Evolutionary conservation across 2,888 invertebrate species (phyloP).

Genomic region (Scaptomyza reducta): DNA sequence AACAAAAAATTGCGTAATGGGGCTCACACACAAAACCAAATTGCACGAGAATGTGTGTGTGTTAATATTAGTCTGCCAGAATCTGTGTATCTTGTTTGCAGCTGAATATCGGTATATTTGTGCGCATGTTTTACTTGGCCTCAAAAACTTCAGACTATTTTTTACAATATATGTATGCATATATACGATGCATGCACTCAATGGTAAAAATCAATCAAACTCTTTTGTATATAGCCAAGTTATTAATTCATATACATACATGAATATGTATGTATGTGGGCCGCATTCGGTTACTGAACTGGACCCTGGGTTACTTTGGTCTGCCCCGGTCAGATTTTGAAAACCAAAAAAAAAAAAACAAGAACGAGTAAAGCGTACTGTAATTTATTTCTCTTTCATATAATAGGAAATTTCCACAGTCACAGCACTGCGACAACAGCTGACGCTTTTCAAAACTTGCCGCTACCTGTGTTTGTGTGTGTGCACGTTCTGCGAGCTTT

Average conservation of each 20-base stretch:
- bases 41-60: slow-evolving; percentile 47
- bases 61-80: slow-evolving; percentile 23
- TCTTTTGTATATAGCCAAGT: not conserved
- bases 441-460: slow-evolving; percentile 67
- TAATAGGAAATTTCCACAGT: slow-evolving; percentile 68
- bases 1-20: slow-evolving; percentile 69
- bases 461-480: slow-evolving; percentile 22
- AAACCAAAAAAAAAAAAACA: slow-evolving; percentile 11
- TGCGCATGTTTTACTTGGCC: slow-evolving; percentile 68
- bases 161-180: slow-evolving; percentile 11
- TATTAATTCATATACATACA: too few relatives aligned
- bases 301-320: not conserved
- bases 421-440: slow-evolving; percentile 56
- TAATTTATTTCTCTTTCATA: slow-evolving; percentile 5
- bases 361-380: not conserved
- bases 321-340: slow-evolving; percentile 21
- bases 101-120: slow-evolving; percentile 46
- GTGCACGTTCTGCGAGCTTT: slow-evolving; percentile 13
- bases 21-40: slow-evolving; percentile 45
- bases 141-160: slow-evolving; percentile 55
- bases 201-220: slow-evolving; percentile 56
- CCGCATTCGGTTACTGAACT: slow-evolving; percentile 4
- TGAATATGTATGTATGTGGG: too few relatives aligned
- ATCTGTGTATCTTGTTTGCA: slow-evolving; percentile 36
- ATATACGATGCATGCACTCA: slow-evolving; percentile 6